Conservation (phyloP, 2,888 invertebrate species). For the Pseudococcus viburni region DNA sequence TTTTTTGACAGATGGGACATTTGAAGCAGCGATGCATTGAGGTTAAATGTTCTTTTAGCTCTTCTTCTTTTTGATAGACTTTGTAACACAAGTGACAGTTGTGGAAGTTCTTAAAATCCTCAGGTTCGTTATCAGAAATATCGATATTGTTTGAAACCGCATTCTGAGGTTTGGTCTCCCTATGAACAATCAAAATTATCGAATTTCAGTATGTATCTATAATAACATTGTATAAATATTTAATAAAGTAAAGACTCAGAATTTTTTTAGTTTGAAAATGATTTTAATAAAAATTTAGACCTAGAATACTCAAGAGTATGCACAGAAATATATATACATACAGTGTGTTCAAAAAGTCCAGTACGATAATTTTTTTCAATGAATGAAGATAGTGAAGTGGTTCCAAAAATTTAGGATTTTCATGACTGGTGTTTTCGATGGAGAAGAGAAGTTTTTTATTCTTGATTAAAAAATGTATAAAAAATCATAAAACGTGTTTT, state of each 20-base stretch:
- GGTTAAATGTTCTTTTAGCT: conserved; percentile 34
- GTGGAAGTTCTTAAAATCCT: conserved; percentile 43
- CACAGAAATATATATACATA: no score
- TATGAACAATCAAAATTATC: conserved; percentile 50
- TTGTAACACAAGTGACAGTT: conserved; percentile 52
- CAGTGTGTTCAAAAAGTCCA: no score
- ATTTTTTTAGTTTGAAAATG: neutral
- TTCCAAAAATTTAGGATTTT: no score
- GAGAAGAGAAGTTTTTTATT: no score
- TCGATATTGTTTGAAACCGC: neutral
- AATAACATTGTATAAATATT: neutral
- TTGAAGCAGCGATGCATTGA: conserved; percentile 40
- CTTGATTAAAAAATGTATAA: no score
- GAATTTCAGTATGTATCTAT: conserved; percentile 15
- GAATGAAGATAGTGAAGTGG: no score
- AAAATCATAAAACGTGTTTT: no score
- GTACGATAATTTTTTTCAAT: no score
- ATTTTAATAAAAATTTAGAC: no score
- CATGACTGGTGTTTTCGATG: no score
- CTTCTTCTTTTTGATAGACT: conserved; percentile 25
- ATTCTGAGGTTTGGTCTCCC: neutral
- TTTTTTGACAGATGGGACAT: conserved; percentile 25
- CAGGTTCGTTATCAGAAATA: conserved; percentile 25
- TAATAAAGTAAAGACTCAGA: neutral
- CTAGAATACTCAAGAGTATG: no score